Conservation (phyloP, 2,113 vertebrate genomes). For the Girardinichthys multiradiatus region DNA sequence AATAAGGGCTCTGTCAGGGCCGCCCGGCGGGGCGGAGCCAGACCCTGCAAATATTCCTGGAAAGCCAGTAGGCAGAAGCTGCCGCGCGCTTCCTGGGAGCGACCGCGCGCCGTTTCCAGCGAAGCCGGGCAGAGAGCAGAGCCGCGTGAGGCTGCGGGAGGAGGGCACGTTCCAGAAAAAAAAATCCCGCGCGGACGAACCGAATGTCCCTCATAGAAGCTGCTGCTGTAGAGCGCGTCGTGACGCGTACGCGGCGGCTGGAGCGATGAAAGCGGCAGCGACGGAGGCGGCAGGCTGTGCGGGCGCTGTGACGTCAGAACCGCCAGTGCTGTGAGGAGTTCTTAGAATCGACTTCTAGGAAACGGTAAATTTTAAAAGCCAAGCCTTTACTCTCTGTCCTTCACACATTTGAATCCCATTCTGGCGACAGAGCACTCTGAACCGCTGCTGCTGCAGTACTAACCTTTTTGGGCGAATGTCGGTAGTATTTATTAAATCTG, state of each 20-base stretch:
- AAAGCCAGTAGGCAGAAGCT: constrained; percentile 73
- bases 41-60: constrained; percentile 70
- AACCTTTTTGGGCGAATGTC: background rate
- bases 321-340: constrained; percentile 72
- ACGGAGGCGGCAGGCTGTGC: constrained; percentile 17
- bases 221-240: background rate
- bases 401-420: constrained; percentile 56
- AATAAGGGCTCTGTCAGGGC: constrained; percentile 65
- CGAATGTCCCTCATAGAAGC: no score
- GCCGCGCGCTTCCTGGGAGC: constrained; percentile 70
- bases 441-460: constrained; percentile 10
- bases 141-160: constrained; percentile 2
- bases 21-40: constrained; percentile 72
- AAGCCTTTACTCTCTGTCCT: constrained; percentile 71
- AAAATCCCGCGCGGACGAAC: no score
- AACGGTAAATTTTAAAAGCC: constrained; percentile 78
- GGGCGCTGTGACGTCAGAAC: constrained; percentile 78
- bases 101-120: constrained; percentile 38
- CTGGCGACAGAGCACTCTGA: constrained; percentile 63
- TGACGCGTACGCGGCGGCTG: background rate
- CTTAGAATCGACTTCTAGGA: constrained; percentile 84
- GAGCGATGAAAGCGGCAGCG: background rate
- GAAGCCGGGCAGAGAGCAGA: constrained; percentile 22
- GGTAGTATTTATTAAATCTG: background rate
- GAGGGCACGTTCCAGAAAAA: background rate